A percentile compares a stretch with the other conserved stretches of the same genome.
phyloP scores from a whole-genome alignment of 2,797 vertebrate genomes.

The Cossypha niveicapilla region DNA sequence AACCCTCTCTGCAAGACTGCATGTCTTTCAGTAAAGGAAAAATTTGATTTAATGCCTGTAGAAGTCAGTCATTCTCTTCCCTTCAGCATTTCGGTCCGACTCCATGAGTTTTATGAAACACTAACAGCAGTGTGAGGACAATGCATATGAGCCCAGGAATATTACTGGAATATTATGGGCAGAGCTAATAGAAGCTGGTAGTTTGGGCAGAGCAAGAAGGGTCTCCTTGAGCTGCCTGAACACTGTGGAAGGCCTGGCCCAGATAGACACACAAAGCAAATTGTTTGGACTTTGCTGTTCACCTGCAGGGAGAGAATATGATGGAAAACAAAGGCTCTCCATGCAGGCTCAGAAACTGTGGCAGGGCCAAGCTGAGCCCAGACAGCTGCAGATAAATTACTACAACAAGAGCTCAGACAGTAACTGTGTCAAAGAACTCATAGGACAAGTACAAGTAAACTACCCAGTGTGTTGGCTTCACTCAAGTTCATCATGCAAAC shows the following conservation, averaged over 20 bases:
- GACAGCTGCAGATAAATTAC: not conserved
- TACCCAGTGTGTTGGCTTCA: not conserved
- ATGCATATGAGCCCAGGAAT: not conserved
- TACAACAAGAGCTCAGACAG: not conserved
- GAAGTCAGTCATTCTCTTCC: not conserved
- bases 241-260: not conserved
- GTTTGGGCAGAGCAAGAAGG: not conserved
- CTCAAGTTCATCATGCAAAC: not conserved
- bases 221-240: not conserved
- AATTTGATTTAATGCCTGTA: not conserved
- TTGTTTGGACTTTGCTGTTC: not conserved
- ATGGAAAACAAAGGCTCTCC: not conserved
- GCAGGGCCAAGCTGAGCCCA: not conserved
- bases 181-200: not conserved
- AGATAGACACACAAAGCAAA: not conserved
- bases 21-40: not conserved
- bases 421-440: not conserved
- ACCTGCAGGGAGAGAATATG: not conserved
- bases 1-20: not conserved
- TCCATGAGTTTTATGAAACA: not conserved
- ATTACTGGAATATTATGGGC: not conserved
- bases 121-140: not conserved
- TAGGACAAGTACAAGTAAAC: accelerated
- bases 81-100: not conserved
- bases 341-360: not conserved